These are phyloP conservation scores for Chirona hameri DNA, from an alignment of 2,888 invertebrate genomes.

Conservation along the genomic window DNA sequence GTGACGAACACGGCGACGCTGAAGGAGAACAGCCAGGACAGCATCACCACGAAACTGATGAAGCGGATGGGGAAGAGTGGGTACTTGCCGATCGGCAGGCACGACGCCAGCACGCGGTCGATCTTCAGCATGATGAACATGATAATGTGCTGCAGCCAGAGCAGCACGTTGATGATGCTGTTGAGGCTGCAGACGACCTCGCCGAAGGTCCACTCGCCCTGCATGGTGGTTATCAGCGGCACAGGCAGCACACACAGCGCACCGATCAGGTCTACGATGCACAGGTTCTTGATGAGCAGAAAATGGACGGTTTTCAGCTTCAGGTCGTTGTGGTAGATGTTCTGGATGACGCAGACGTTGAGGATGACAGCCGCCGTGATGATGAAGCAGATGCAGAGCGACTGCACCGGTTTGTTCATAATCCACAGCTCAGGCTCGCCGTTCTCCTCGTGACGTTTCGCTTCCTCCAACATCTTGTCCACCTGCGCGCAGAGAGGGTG, in stretches of 20 bases:
- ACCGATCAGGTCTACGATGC: conserved; percentile 43
- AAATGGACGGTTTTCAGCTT: conserved; percentile 43
- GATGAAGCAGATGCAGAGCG: conserved; percentile 37
- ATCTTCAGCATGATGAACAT: conserved; percentile 42
- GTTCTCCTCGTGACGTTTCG: conserved; percentile 2
- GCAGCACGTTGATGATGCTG: conserved; percentile 42
- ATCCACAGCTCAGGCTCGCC: conserved; percentile 25
- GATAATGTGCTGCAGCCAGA: conserved; percentile 43
- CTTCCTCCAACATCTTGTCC: conserved; percentile 23
- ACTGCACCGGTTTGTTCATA: conserved; percentile 33
- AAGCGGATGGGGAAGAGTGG: conserved; percentile 33
- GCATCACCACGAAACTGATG: conserved; percentile 31
- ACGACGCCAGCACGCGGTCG: conserved; percentile 42
- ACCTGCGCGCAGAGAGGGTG: background rate
- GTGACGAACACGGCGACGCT: conserved; percentile 34
- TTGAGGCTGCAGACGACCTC: conserved; percentile 41
- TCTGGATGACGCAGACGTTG: conserved; percentile 42
- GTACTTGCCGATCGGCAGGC: conserved; percentile 41
- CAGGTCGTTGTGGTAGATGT: conserved; percentile 42
- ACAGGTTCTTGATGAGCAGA: conserved; percentile 43
- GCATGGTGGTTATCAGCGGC: conserved; percentile 41
- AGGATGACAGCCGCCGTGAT: conserved; percentile 40
- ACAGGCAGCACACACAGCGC: conserved; percentile 42
- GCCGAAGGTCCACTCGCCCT: conserved; percentile 42
- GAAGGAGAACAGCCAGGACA: conserved; percentile 35